Conservation (phyloP, 1,140 invertebrate genomes). For the Platorchestia sp. region DNA sequence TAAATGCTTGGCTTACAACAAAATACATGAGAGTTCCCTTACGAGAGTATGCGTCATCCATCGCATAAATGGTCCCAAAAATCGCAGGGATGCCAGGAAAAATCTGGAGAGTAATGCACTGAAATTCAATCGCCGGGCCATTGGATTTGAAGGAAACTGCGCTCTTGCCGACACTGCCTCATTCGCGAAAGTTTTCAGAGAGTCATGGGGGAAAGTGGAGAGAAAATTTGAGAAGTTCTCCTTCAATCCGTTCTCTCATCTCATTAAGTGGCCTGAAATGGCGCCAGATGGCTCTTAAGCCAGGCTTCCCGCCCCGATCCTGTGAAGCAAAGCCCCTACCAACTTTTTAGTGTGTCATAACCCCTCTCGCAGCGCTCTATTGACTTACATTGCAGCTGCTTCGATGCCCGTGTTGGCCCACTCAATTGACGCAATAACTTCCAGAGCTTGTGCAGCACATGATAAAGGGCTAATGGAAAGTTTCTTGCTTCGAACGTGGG, state of each 20-base stretch:
- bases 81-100: neutral
- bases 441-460: neutral
- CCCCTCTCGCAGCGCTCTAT: neutral
- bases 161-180: neutral
- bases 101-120: neutral
- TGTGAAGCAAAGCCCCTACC: neutral
- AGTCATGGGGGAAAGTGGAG: neutral
- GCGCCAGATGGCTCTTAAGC: neutral
- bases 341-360: slow-evolving; percentile 1
- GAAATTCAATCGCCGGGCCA: neutral
- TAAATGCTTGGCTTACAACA: neutral
- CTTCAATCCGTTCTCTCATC: slow-evolving; percentile 33
- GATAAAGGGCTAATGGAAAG: neutral
- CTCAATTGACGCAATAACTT: neutral
- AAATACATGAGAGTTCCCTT: neutral
- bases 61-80: neutral
- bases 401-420: neutral
- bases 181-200: slow-evolving; percentile 7
- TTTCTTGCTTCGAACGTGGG: neutral
- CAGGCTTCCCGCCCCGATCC: neutral
- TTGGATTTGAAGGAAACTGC: neutral
- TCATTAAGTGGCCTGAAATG: slow-evolving; percentile 29
- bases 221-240: slow-evolving; percentile 25
- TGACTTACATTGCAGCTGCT: slow-evolving; percentile 20
- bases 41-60: neutral